Base-by-base conservation (phyloP, 2,888 invertebrate species). In the Galeruca laticollis region DNA sequence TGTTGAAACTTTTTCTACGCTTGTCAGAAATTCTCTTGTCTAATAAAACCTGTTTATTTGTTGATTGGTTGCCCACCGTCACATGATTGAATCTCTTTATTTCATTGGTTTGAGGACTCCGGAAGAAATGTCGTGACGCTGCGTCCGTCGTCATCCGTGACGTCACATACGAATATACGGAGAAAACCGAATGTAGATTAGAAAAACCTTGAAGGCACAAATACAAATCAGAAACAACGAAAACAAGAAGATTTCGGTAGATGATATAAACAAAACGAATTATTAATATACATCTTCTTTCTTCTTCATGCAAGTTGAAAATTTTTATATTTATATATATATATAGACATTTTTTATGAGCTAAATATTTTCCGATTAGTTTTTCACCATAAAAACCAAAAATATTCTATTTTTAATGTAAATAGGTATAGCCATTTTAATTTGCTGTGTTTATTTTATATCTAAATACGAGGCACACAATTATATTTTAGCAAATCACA, bases 1-100 rank as follows among this genome's bases (percentile, higher is more conserved):
- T 93, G 93, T 93, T 94, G 94, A 93, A 93, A 94, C 92, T 94
- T 94, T 94, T 94, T 93, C 92, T 93, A 93, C 93, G 94, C 94
- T 94, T 94, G 94, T 94, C 94, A 94, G 91, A 93, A 92, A 89
- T 89, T 88, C 88, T 87, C 87, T 66, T 87, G 86, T 86, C 85
- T 86, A 87, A 83, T 84, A 85, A 84, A 80, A 81, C 82, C 85
- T 83, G 82, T 80, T 77, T 73, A 72, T 65, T 15, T 70, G 78
- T 76, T 76, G 76, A 88, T 88, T 88, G 88, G 88, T 72, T 72
- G 72, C 70, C 70, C 51, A 1, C n/a, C 70, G 49, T 80, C 89
- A 89, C 86, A 87, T 89, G 89, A 87, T 81, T 71, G 52, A 61
- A 68, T 59, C 49, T 67, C 61, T 63, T 60, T 40, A 60, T 70